phyloP scores from a whole-genome alignment of 2,113 vertebrate genomes.

The Mormyrus lacerda region DNA sequence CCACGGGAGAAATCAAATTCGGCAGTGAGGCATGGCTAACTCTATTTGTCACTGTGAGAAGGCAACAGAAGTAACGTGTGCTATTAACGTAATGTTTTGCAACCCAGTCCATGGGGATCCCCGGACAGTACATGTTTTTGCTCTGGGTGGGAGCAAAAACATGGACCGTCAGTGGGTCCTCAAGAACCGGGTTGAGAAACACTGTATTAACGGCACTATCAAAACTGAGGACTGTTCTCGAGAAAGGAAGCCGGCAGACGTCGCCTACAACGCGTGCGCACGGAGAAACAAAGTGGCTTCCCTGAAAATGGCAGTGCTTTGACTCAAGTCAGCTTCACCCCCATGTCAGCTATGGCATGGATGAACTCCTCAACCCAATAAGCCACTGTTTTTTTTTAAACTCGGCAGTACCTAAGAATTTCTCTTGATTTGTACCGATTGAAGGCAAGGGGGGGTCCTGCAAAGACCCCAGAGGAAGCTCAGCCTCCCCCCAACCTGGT shows the following conservation, averaged over 20 bases:
- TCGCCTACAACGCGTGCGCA: conserved; percentile 51
- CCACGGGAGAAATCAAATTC: conserved; percentile 53
- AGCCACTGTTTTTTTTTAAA: conserved; percentile 19
- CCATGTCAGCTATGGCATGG: conserved; percentile 29
- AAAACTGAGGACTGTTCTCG: conserved; percentile 56
- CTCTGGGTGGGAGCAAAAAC: not conserved
- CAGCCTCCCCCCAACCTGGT: conserved; percentile 37
- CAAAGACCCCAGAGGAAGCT: conserved; percentile 52
- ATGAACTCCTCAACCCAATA: conserved; percentile 26
- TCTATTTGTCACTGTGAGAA: conserved; percentile 63
- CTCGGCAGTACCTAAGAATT: conserved; percentile 14
- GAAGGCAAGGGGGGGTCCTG: conserved; percentile 58
- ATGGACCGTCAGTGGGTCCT: not conserved
- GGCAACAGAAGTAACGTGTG: conserved; percentile 64
- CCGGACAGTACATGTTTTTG: not conserved
- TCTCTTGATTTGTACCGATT: conserved; percentile 37
- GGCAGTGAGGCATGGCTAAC: conserved; percentile 71
- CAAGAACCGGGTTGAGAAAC: not conserved
- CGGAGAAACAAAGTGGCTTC: conserved; percentile 48
- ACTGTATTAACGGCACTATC: conserved; percentile 42
- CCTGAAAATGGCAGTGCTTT: conserved; percentile 70
- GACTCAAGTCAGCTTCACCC: conserved; percentile 39
- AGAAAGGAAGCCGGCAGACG: conserved; percentile 55
- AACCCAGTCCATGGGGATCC: not conserved
- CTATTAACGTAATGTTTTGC: conserved; percentile 28